These are phyloP conservation scores for Dione juno DNA, from an alignment of 2,888 invertebrate species.

Conservation along the genomic window DNA sequence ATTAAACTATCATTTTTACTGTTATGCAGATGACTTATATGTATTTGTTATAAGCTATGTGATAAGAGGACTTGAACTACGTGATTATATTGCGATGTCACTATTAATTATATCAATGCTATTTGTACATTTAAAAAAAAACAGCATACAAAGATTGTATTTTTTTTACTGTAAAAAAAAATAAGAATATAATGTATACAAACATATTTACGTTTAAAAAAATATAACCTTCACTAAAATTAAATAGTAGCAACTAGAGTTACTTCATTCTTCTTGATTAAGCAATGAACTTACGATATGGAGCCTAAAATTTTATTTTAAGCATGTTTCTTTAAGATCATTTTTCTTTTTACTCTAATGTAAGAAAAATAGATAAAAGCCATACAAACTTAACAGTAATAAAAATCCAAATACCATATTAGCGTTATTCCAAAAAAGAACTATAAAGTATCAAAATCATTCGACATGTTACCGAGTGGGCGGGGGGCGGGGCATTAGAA, in stretches of 20 bases:
- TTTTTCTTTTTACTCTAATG: no score
- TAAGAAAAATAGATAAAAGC: no score
- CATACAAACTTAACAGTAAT: background rate
- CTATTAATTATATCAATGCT: background rate
- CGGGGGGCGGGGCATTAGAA: conserved; percentile 64
- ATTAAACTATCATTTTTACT: background rate
- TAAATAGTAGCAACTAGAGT: no score
- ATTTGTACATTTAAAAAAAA: background rate
- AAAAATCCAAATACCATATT: background rate
- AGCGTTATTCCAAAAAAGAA: background rate
- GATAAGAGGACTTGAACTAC: conserved; percentile 6
- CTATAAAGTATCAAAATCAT: conserved; percentile 65
- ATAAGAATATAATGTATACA: no score
- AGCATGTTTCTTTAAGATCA: no score
- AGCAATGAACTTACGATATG: no score
- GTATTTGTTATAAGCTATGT: background rate
- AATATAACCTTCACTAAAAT: no score
- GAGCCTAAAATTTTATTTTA: no score
- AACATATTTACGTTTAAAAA: no score
- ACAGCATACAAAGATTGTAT: background rate
- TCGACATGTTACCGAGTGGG: conserved; percentile 62
- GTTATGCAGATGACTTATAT: background rate
- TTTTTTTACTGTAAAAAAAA: background rate
- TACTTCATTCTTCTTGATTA: no score
- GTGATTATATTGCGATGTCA: background rate